Percentiles rank a stretch among this genome's conserved stretches.
phyloP scores from a whole-genome alignment of 2,113 vertebrate species.

The Cichladusa arquata region DNA sequence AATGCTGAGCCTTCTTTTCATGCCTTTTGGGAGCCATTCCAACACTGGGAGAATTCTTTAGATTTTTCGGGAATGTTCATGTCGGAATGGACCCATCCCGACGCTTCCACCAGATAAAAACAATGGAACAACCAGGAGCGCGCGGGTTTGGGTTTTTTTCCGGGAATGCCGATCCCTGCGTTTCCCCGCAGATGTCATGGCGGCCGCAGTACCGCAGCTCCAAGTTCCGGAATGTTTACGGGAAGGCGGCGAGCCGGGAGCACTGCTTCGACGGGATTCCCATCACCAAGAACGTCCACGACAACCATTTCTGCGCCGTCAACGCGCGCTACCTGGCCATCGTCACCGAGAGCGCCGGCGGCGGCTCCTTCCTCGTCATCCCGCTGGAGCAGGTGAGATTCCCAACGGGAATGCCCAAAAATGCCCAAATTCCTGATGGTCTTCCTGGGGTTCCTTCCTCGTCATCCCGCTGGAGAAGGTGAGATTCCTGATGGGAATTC shows the following conservation, averaged over 20 bases:
- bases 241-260: slow-evolving; percentile 93
- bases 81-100: too few relatives aligned
- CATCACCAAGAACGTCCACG: slow-evolving; percentile 98
- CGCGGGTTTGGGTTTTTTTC: not conserved
- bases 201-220: slow-evolving; percentile 98
- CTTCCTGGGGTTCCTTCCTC: not conserved
- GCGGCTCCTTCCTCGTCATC: slow-evolving; percentile 92
- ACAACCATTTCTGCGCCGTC: slow-evolving; percentile 97
- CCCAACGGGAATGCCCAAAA: fast-evolving
- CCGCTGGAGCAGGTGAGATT: slow-evolving; percentile 86
- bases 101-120: too few relatives aligned
- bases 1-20: too few relatives aligned
- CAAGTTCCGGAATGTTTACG: slow-evolving; percentile 98
- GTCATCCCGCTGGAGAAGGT: not conserved
- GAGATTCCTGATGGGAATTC: not conserved
- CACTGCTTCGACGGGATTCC: slow-evolving; percentile 94
- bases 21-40: too few relatives aligned
- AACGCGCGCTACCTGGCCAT: slow-evolving; percentile 92
- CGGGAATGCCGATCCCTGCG: not conserved
- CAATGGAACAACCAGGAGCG: too few relatives aligned
- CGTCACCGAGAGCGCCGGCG: slow-evolving; percentile 91
- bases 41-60: too few relatives aligned
- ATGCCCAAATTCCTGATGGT: fast-evolving
- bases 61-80: too few relatives aligned
- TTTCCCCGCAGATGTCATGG: slow-evolving; percentile 92